phyloP scores from a whole-genome alignment of 2,797 vertebrate genomes.

The Falco columbarius region DNA sequence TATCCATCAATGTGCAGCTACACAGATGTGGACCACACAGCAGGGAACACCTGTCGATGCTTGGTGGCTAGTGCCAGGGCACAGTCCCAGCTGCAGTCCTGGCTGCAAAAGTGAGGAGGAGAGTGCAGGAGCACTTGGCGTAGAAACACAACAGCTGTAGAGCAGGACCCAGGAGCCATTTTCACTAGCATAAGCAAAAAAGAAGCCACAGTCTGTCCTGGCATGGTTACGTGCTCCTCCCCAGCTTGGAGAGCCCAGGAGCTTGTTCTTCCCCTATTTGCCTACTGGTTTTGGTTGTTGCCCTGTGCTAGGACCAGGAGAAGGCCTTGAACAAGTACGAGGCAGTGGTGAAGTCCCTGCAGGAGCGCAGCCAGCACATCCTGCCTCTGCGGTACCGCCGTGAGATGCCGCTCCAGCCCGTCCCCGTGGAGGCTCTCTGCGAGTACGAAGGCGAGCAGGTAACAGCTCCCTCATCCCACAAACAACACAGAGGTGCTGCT shows the following conservation, averaged over 20 bases:
- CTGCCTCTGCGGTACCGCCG: constrained; percentile 88
- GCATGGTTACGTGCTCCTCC: fast-evolving
- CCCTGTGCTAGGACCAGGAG: constrained; percentile 86
- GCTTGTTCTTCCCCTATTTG: fast-evolving
- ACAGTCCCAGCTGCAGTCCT: not conserved
- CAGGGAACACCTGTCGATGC: not conserved
- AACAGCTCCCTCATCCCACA: fast-evolving
- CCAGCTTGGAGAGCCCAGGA: not conserved
- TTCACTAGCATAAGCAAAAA: not conserved
- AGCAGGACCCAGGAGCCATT: not conserved
- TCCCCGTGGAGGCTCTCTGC: constrained; percentile 93
- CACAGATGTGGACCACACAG: fast-evolving
- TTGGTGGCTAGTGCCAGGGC: not conserved
- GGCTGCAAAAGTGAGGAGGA: not conserved
- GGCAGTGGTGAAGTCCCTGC: constrained; percentile 84
- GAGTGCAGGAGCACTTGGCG: not conserved
- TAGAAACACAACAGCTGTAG: not conserved
- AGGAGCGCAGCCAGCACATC: constrained; percentile 88
- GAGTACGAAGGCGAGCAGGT: constrained; percentile 92
- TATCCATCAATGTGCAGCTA: not conserved
- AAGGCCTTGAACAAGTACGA: constrained; percentile 91
- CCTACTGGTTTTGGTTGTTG: not conserved
- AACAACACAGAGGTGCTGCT: not conserved
- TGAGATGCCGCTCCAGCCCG: constrained; percentile 80
- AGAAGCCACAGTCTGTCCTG: fast-evolving